A percentile compares a stretch with the other conserved stretches of the same genome.
Evolutionary conservation across 2,888 invertebrate species (phyloP).

Genomic region (Aleiodes testaceus): DNA sequence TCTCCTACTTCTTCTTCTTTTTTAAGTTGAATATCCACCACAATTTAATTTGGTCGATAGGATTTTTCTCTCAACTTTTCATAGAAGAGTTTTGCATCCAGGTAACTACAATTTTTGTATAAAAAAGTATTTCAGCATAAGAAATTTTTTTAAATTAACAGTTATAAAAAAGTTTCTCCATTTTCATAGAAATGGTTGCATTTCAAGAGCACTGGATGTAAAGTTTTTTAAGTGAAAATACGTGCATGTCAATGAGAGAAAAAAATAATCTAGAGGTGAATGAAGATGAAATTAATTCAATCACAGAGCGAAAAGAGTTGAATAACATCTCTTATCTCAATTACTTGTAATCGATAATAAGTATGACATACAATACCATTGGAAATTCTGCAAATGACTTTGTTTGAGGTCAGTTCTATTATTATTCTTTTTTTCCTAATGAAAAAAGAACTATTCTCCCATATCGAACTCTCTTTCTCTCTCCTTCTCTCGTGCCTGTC

Average conservation of each 20-base stretch:
- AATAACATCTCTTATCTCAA: conserved; percentile 24
- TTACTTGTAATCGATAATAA: conserved; percentile 40
- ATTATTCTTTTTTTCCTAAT: neutral
- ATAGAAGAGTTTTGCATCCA: neutral
- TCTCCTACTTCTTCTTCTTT: neutral
- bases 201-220: too few species aligned
- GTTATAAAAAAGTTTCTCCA: too few species aligned
- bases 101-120: too few species aligned
- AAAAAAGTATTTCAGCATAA: too few species aligned
- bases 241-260: neutral
- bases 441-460: neutral
- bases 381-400: conserved; percentile 18
- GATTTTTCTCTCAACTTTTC: conserved; percentile 1
- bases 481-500: conserved; percentile 21
- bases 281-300: neutral
- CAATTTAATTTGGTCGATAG: too few species aligned
- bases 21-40: neutral
- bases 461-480: conserved; percentile 24
- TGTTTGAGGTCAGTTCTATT: conserved; percentile 16
- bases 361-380: conserved; percentile 30
- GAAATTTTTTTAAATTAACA: too few species aligned
- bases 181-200: too few species aligned
- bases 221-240: too few species aligned
- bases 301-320: neutral
- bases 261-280: neutral